Conservation (phyloP, 2,113 vertebrate genomes). For the Dissostichus mawsoni region DNA sequence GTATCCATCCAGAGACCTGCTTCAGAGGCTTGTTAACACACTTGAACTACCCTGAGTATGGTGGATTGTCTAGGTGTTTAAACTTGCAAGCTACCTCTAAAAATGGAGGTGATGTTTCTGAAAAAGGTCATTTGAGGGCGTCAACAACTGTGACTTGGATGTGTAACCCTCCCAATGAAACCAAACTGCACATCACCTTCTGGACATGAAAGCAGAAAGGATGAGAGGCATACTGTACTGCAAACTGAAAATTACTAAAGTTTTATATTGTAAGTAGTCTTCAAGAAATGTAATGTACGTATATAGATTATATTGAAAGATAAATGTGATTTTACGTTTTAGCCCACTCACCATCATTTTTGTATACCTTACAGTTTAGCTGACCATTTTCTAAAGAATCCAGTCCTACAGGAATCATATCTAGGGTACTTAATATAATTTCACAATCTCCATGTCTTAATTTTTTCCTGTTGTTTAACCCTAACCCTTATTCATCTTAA, state of each 20-base stretch:
- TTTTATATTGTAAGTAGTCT: conserved; percentile 62
- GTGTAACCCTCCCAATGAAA: conserved; percentile 13
- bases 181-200: conserved; percentile 23
- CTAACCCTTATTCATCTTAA: not conserved
- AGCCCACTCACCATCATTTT: conserved; percentile 17
- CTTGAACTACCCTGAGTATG: not conserved
- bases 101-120: conserved; percentile 38
- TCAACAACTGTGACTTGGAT: conserved; percentile 1
- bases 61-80: conserved; percentile 20
- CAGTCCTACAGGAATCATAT: not conserved
- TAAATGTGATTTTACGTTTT: conserved; percentile 32
- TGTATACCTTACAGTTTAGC: conserved; percentile 5
- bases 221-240: conserved; percentile 26
- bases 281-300: conserved; percentile 12
- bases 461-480: not conserved
- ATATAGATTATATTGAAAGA: conserved; percentile 32
- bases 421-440: not conserved
- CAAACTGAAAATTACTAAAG: conserved; percentile 16
- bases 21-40: conserved; percentile 20
- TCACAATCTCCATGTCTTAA: not conserved
- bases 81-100: conserved; percentile 64
- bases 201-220: conserved; percentile 24
- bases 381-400: conserved; percentile 6
- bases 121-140: not conserved
- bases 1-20: conserved; percentile 37